Conservation (phyloP, 2,797 vertebrate species). For the Oophaga sylvatica region DNA sequence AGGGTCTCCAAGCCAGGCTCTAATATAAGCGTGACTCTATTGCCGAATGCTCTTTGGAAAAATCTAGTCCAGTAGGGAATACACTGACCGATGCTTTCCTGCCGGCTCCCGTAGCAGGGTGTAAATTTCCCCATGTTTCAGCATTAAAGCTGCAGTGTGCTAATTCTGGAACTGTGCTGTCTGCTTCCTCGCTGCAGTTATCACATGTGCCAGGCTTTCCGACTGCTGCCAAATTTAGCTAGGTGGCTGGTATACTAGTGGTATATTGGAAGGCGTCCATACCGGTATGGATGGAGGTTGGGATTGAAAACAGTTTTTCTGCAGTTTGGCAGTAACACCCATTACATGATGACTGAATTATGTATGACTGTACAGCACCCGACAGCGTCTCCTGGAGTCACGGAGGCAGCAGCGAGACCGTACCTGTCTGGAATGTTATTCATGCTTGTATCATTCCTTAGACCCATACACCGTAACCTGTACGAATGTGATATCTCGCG, state of each 20-base stretch:
- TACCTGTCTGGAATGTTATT: constrained; percentile 35
- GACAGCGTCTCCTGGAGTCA: constrained; percentile 1
- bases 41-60: too few species aligned
- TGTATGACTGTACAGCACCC: neutral
- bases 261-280: neutral
- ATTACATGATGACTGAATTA: neutral
- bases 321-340: neutral
- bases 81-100: neutral
- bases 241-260: neutral
- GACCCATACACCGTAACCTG: neutral
- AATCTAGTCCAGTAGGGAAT: neutral
- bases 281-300: neutral
- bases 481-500: neutral
- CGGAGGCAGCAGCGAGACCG: constrained; percentile 16
- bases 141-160: neutral
- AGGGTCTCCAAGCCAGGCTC: too few species aligned
- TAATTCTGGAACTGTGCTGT: neutral
- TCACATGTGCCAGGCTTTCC: constrained; percentile 49
- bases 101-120: neutral
- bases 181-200: constrained; percentile 33
- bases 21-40: too few species aligned
- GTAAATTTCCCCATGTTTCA: neutral
- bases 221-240: constrained; percentile 28
- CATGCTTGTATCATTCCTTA: neutral
- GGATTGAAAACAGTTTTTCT: neutral